These are phyloP conservation scores for Daptonema setosum DNA, from an alignment of 2,888 invertebrate genomes.

Conservation along the genomic window DNA sequence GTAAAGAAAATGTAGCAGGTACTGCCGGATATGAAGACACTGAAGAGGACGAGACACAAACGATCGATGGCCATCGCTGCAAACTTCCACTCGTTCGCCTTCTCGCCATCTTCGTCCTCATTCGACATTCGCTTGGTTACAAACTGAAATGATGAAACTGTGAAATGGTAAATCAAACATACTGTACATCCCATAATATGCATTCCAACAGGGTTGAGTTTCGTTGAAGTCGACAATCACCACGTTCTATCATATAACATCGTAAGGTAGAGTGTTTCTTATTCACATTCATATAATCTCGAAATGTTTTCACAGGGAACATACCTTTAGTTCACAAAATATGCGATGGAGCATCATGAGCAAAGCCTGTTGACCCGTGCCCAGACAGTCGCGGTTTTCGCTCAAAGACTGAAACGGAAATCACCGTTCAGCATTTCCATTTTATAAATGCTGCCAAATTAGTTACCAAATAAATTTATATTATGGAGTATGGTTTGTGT, in stretches of 20 bases:
- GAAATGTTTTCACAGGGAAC: not conserved
- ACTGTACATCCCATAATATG: not conserved
- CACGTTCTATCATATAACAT: too few species aligned
- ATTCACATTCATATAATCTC: too few species aligned
- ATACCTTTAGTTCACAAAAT: not conserved
- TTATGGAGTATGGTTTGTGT: too few species aligned
- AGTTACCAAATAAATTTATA: too few species aligned
- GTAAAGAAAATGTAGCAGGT: slow-evolving; percentile 13
- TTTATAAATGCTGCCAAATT: too few species aligned
- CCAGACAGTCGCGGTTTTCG: not conserved
- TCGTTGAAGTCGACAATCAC: too few species aligned
- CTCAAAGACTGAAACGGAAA: too few species aligned
- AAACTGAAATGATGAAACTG: slow-evolving; percentile 10
- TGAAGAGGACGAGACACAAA: slow-evolving; percentile 15
- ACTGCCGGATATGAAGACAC: slow-evolving; percentile 12
- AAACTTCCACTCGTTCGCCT: slow-evolving; percentile 23
- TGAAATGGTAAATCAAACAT: not conserved
- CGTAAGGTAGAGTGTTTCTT: too few species aligned
- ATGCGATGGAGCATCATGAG: not conserved
- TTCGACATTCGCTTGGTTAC: slow-evolving; percentile 23
- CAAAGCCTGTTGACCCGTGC: not conserved
- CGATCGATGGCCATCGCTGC: slow-evolving; percentile 18
- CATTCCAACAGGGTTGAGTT: too few species aligned
- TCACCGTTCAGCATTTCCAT: too few species aligned
- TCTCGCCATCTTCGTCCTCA: slow-evolving; percentile 20